A percentile compares a stretch with the other conserved stretches of the same genome.
Conservation (phyloP, 2,113 vertebrate genomes). For the Scalopus aquaticus region DNA sequence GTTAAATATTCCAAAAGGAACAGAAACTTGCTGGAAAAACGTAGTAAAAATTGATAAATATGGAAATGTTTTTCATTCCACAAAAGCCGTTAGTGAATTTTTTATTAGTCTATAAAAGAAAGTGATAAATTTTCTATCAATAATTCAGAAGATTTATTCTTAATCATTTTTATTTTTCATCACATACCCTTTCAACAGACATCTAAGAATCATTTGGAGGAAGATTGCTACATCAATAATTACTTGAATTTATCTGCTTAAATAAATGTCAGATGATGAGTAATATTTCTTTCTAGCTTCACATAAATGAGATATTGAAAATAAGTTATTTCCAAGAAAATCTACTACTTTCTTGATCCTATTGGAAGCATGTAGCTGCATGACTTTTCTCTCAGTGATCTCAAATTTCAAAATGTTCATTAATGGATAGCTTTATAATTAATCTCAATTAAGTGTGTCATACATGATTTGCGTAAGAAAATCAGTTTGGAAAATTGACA, state of each 20-base stretch:
- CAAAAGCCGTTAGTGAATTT: not conserved
- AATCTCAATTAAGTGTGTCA: not conserved
- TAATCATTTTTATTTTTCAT: not conserved
- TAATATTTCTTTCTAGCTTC: not conserved
- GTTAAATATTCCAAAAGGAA: not conserved
- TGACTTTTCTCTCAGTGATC: not conserved
- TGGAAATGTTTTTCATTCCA: not conserved
- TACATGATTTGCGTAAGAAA: not conserved
- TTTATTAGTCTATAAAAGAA: not conserved
- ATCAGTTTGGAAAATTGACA: not conserved
- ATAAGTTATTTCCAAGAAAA: not conserved
- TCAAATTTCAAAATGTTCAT: not conserved
- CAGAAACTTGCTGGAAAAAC: not conserved
- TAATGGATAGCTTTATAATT: not conserved
- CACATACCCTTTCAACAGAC: not conserved
- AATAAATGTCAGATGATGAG: not conserved
- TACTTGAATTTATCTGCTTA: not conserved
- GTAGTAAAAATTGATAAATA: not conserved
- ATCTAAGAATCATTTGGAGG: slow-evolving; percentile 2
- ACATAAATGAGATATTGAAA: not conserved
- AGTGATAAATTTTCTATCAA: not conserved
- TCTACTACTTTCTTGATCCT: not conserved
- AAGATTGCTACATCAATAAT: not conserved
- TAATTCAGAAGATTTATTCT: slow-evolving; percentile 25
- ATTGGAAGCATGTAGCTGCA: not conserved